phyloP scores from a whole-genome alignment of 2,797 vertebrate genomes.

The Sardinella longiceps region DNA sequence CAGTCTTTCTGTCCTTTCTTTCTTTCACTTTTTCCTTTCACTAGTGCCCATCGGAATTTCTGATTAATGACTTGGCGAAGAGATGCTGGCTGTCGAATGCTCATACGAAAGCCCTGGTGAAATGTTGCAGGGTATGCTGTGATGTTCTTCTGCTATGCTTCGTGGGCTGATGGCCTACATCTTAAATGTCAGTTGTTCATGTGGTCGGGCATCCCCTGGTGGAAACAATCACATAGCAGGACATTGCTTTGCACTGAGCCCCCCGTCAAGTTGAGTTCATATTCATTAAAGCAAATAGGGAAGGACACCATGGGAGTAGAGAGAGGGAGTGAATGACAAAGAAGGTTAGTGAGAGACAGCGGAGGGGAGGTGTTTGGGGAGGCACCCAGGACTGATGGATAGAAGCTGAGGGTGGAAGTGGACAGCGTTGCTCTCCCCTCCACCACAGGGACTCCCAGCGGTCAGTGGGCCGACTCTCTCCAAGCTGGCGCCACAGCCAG shows the following conservation, averaged over 20 bases:
- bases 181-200: background rate
- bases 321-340: constrained; percentile 1
- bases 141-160: background rate
- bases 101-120: background rate
- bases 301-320: background rate
- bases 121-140: background rate
- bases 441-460: background rate
- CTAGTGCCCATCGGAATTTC: background rate
- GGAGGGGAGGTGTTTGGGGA: background rate
- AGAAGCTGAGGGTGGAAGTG: background rate
- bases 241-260: background rate
- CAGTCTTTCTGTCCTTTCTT: background rate
- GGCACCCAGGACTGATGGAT: background rate
- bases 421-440: background rate
- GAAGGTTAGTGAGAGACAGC: background rate
- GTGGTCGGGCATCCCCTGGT: background rate
- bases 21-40: background rate
- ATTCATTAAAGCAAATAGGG: constrained; percentile 12
- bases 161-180: background rate
- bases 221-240: background rate
- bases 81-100: background rate
- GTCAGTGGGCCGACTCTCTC: background rate
- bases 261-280: constrained; percentile 1
- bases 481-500: background rate
- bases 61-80: background rate